Evolutionary conservation across 2,113 vertebrate genomes (phyloP).

Genomic region (Neofelis nebulosa): DNA sequence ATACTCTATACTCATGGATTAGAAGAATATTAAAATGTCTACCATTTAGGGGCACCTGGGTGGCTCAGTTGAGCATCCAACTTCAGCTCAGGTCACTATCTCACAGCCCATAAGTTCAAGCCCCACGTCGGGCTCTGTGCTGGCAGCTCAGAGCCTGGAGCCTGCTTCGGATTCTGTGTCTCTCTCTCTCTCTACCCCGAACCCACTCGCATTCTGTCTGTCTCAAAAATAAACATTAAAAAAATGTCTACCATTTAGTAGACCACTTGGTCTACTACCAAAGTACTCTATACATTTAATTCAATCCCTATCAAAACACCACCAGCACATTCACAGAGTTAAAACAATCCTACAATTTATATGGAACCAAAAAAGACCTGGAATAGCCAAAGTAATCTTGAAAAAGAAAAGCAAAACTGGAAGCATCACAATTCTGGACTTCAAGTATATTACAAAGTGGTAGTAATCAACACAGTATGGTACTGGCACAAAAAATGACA

Average conservation of each 20-base stretch:
- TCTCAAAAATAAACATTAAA: too few relatives aligned
- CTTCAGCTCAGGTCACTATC: too few relatives aligned
- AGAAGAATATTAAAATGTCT: background rate
- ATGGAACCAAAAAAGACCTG: background rate
- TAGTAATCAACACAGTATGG: background rate
- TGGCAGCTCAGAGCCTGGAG: too few relatives aligned
- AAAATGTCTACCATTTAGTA: too few relatives aligned
- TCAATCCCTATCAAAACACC: background rate
- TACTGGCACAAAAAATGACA: background rate
- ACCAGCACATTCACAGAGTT: background rate
- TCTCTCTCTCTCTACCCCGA: too few relatives aligned
- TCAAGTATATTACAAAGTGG: background rate
- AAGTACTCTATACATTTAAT: background rate
- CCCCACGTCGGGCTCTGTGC: too few relatives aligned
- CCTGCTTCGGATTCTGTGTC: too few relatives aligned
- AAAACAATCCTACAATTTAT: background rate
- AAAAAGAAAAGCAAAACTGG: background rate
- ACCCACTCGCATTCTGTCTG: too few relatives aligned
- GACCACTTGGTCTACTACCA: too few relatives aligned
- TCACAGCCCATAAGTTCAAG: too few relatives aligned
- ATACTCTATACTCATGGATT: background rate
- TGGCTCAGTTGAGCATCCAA: too few relatives aligned
- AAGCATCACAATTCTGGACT: background rate
- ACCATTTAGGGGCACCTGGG: too few relatives aligned
- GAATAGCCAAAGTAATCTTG: background rate